These are phyloP conservation scores for Agapostemon virescens DNA, from an alignment of 2,888 invertebrate genomes.

Conservation along the genomic window DNA sequence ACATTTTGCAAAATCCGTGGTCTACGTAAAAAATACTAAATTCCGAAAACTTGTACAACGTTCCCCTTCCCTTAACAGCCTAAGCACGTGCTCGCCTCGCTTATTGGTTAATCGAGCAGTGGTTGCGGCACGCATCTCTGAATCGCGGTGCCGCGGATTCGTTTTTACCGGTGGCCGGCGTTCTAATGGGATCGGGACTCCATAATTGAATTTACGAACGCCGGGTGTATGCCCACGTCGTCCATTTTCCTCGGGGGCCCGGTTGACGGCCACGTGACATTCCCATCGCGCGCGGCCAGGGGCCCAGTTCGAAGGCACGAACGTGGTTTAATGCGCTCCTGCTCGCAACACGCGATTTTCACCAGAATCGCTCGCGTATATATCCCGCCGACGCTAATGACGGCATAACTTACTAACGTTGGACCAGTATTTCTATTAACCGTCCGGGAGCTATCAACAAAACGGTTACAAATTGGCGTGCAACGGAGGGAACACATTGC, in stretches of 20 bases:
- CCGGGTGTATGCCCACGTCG: constrained; percentile 45
- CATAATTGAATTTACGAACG: constrained; percentile 66
- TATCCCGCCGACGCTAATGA: constrained; percentile 67
- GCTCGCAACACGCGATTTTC: constrained; percentile 41
- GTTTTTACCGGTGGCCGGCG: constrained; percentile 56
- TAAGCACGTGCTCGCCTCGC: no score
- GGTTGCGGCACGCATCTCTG: constrained; percentile 60
- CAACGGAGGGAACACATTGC: neutral
- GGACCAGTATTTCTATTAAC: constrained; percentile 44
- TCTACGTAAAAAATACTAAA: no score
- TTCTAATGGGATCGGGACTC: constrained; percentile 62
- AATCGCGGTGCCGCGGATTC: constrained; percentile 25
- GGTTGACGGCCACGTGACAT: constrained; percentile 55
- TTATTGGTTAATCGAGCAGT: no score
- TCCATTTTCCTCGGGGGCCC: constrained; percentile 53
- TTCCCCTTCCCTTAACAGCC: no score
- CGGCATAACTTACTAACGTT: constrained; percentile 60
- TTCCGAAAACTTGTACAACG: no score
- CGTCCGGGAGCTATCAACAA: constrained; percentile 49
- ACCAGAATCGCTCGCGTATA: constrained; percentile 30
- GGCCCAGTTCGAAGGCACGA: constrained; percentile 37
- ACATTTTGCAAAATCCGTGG: no score
- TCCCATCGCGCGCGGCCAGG: constrained; percentile 48
- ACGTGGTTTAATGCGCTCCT: constrained; percentile 42
- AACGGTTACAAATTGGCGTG: constrained; percentile 70